Evolutionary conservation across 2,113 vertebrate genomes (phyloP), one percentile per base, ranked within the genome.

Genomic region (Mesitornis unicolor): DNA sequence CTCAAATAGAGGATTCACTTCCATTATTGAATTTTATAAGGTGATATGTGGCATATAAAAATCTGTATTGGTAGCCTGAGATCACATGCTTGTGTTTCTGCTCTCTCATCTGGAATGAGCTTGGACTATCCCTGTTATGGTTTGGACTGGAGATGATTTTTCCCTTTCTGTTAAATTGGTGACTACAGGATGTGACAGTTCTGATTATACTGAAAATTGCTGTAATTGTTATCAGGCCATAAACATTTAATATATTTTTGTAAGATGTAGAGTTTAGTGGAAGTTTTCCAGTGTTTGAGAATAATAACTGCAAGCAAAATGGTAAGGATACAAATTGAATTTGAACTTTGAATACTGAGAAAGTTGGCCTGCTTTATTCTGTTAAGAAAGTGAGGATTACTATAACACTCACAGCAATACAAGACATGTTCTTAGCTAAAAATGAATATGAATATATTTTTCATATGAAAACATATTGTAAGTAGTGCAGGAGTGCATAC

Each of bases 181-280:
- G 93, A 93, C 86, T 97, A 92, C 96, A 93, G 95, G 95, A 95
- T 97, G 92, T 95, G 95, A 90, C 88, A 78, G 81, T 94, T 90
- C 64, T 95, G 94, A 93, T 93, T 95, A 92, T 65, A 86, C 95
- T 90, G 88, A 88, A 93, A 94, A 95, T 94, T 90, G 83, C 86
- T 90, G 36, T 93, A 95, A 94, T 95, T 96, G 90, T 96, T 96
- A 95, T 96, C 92, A 93, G 88, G 88, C 88, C 92, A 95, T 97
- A 92, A 96, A 93, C 86, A 78, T 96, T 94, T 93, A 93, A 89
- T 94, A 85, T 90, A 90, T 88, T 96, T 88, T 90, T 86, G 54
- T 87, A 71, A 93, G 86, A 89, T 64, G 63, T 65, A 84, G 64
- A 93, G 40, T 68, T 89, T 74, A 38, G 36, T 92, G 92, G 93